Percentiles rank a stretch among this genome's conserved stretches.
These are phyloP conservation scores for Muscina levida DNA, from an alignment of 2,888 invertebrate genomes.

Conservation along the genomic window DNA sequence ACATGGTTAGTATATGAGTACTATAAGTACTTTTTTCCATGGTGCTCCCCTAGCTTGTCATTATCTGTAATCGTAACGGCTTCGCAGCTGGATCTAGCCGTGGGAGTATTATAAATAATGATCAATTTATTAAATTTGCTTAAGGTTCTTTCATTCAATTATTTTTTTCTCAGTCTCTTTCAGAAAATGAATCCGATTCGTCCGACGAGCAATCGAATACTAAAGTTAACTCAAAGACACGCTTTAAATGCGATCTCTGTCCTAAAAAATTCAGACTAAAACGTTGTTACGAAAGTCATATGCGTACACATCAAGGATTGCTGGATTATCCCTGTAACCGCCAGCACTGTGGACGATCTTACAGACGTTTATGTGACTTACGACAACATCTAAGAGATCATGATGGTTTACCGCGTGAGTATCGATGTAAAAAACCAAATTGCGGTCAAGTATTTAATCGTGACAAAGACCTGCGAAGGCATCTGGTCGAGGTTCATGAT, in stretches of 20 bases:
- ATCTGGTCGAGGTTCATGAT: background rate
- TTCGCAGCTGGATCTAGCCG: too few relatives aligned
- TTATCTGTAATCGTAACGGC: too few relatives aligned
- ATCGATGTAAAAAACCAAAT: constrained; percentile 42
- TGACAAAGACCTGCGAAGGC: constrained; percentile 62
- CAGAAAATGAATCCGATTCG: background rate
- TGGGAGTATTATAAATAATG: background rate
- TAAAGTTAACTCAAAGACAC: background rate
- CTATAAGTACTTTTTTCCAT: background rate
- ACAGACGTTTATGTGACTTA: background rate
- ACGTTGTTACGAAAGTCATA: background rate
- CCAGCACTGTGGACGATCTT: background rate
- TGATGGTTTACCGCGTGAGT: background rate
- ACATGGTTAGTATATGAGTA: background rate
- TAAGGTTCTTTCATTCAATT: constrained; percentile 67
- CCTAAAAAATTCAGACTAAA: background rate
- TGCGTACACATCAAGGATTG: background rate
- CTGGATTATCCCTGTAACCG: background rate
- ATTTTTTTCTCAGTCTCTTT: background rate
- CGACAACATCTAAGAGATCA: constrained; percentile 3
- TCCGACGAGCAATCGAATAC: background rate
- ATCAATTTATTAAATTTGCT: background rate
- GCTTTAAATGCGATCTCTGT: background rate
- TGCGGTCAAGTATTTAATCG: constrained; percentile 62
- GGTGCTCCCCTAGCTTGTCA: too few relatives aligned